A percentile compares a stretch with the other conserved stretches of the same genome.
phyloP scores from a whole-genome alignment of 1,140 invertebrate genomes.

The Drosophila fuyamai region DNA sequence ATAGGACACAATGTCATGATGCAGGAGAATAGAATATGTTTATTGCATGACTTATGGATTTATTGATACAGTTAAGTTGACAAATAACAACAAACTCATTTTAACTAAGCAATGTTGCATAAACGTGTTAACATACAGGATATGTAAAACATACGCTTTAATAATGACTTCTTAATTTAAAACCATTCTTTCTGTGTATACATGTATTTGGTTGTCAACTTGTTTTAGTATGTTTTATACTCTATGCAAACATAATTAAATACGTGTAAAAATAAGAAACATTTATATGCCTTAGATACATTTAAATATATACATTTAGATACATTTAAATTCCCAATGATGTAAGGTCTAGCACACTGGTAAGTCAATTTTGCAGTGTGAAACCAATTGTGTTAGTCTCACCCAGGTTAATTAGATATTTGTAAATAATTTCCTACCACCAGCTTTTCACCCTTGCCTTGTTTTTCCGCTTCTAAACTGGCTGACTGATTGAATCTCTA shows the following conservation, averaged over 20 bases:
- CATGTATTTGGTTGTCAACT: not conserved
- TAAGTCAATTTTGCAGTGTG: too few species aligned
- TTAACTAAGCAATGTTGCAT: too few species aligned
- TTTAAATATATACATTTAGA: too few species aligned
- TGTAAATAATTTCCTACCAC: not conserved
- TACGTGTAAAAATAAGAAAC: too few species aligned
- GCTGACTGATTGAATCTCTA: slow-evolving; percentile 36
- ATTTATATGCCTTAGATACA: too few species aligned
- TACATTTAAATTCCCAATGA: too few species aligned
- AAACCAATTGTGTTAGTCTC: not conserved
- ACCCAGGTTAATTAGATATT: slow-evolving; percentile 17
- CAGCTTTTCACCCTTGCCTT: not conserved
- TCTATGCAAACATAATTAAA: too few species aligned
- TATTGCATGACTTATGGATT: not conserved
- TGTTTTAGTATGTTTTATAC: not conserved
- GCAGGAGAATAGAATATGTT: not conserved
- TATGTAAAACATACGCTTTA: not conserved
- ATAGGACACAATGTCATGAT: slow-evolving; percentile 18
- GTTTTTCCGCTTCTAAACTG: not conserved
- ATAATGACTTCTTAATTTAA: not conserved
- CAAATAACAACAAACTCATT: not conserved
- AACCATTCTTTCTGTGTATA: not conserved
- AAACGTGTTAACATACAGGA: not conserved
- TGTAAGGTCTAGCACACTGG: too few species aligned
- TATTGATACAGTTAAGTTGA: not conserved